Evolutionary conservation across 2,888 invertebrate species (phyloP), one percentile per base, ranked within the genome.

Genomic region (Drosophila barbarae): DNA sequence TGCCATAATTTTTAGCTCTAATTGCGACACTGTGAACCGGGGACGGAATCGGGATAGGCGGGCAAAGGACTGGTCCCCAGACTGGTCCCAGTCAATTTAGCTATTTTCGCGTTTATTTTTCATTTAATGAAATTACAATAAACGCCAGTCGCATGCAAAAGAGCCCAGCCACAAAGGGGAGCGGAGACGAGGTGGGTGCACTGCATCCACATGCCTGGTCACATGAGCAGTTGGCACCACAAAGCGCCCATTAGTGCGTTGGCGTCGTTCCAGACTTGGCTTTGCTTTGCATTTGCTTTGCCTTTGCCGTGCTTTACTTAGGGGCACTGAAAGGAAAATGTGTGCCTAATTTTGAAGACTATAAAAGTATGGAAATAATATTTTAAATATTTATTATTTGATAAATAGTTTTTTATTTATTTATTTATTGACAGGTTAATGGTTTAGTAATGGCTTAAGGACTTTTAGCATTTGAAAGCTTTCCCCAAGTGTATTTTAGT

Each of bases 101-200:
- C 51, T 61, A 78, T 76, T 82, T 77, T 54, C 69, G 73, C 61
- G 73, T 72, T 72, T 85, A 81, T 85, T 84, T 81, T 76, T 72
- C 79, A 69, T 79, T 79, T 79, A 85, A 84, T 85, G 79, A 79
- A 79, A 79, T 85, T 85, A 79, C 86, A 79, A 79, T 77, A 84
- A 79, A 84, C 79, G 78, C 85, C 76, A 72, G 63, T 55, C 63
- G 47, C 30, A 51, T 35, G 26, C 41, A 56, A 35, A 46, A 44
- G 15, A 67, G 53, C 12, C n/a, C 23, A 44, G 44, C 47, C 47
- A 10, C 44, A 39, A n/a, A 12, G 10, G n/a, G 18, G n/a, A 5
- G 5, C 5, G 32, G n/a, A 35, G 52, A 12, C 13, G 44, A 15
- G n/a, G 44, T 57, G 61, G 54, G 30, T 52, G 39, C 69, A 64